Base-by-base conservation (phyloP, 1,140 invertebrate genomes). In the Homarus americanus region DNA sequence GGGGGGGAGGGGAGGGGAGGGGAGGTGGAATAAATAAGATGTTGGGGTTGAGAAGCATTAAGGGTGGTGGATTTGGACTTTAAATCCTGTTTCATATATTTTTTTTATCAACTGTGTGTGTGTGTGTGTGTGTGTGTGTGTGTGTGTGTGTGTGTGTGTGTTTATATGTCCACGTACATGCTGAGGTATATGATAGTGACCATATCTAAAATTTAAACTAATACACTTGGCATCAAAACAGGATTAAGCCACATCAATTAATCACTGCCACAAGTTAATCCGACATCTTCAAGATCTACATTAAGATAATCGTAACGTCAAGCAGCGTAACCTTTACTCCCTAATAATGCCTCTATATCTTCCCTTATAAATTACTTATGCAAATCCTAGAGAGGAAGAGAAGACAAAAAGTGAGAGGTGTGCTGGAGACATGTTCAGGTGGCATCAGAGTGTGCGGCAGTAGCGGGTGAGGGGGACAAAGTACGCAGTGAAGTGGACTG, bases 331-430 rank as follows among this genome's bases (percentile, higher is more conserved):
- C 63, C 28, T 69, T 49, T 24, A 32, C 63, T 32, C 63, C 63
- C 17, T 69, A 32, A 69, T 24, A 69, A 69, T 69, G n/a, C 5
- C 63, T 69, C 63, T 32, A 12, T 28, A 69, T 69, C 63, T 32
- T 69, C 63, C 28, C n/a, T 69, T 32, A n/a, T n/a, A 69, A 69
- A 69, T 32, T 28, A 69, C 63, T 69, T 32, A 69, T 69, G 63
- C n/a, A 69, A 69, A 69, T 69, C 63, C 63, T 49, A 49, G 5
- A 49, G 15, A 49, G 44, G 15, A 49, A 15, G 44, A 69, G n/a
- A 32, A 7, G n/a, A 32, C n/a, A 69, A 69, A 69, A 69, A 69
- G 28, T 3, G 53, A 24, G 20, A 58, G 53, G 53, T 58, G 17
- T n/a, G n/a, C n/a, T n/a, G n/a, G n/a, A n/a, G n/a, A n/a, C n/a